Percentiles rank a stretch among this genome's conserved stretches.
phyloP scores from a whole-genome alignment of 2,888 invertebrate genomes.

The Drosophila hawaiiensis region DNA sequence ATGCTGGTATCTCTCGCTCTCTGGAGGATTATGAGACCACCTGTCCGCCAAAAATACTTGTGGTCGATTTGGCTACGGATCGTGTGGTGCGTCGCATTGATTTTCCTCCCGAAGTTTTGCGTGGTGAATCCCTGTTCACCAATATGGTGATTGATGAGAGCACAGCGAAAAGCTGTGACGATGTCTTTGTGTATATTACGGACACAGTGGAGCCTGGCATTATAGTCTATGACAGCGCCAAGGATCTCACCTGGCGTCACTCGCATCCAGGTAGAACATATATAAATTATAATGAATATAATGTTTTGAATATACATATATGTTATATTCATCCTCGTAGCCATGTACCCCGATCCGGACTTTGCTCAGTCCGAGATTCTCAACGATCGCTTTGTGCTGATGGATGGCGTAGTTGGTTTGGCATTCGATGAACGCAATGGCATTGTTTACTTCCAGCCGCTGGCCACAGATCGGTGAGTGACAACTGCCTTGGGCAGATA shows the following conservation, averaged over 20 bases:
- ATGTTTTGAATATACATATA: background rate
- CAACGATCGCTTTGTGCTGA: conserved; percentile 88
- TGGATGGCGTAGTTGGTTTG: conserved; percentile 90
- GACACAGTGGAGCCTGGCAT: conserved; percentile 93
- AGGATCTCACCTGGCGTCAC: conserved; percentile 92
- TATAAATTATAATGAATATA: no score
- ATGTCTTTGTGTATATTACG: conserved; percentile 91
- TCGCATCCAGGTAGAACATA: conserved; percentile 88
- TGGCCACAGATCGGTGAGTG: conserved; percentile 88
- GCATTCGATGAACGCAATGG: conserved; percentile 87
- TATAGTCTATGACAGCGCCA: conserved; percentile 87
- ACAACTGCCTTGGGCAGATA: background rate
- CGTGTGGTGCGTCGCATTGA: conserved; percentile 87
- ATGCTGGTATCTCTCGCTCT: conserved; percentile 88
- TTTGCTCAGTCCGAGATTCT: conserved; percentile 90
- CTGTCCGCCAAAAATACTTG: conserved; percentile 92
- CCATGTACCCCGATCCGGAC: conserved; percentile 95
- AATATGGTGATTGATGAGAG: conserved; percentile 92
- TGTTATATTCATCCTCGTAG: conserved; percentile 54
- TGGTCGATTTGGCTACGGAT: conserved; percentile 92
- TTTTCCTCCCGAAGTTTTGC: conserved; percentile 90
- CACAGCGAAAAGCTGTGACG: conserved; percentile 89
- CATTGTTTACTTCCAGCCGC: conserved; percentile 88
- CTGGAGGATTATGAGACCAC: conserved; percentile 88
- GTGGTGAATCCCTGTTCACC: conserved; percentile 91